Evolutionary conservation across 2,888 invertebrate genomes (phyloP), one percentile per base, ranked within the genome.

Genomic region (Drosophila mimetica): DNA sequence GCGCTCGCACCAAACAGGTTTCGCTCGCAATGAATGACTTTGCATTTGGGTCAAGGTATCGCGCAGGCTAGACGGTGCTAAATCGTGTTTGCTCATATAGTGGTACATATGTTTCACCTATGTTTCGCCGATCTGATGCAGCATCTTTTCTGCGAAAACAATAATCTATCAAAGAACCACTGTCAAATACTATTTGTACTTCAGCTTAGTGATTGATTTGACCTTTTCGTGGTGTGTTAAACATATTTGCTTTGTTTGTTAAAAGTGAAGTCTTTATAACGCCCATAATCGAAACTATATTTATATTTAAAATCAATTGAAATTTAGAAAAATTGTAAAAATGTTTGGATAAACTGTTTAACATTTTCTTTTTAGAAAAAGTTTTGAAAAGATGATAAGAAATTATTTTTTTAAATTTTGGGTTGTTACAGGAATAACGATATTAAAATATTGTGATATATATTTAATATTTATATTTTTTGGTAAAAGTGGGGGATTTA

Each of bases 1-100:
- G 22, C 42, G 13, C 22, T 42, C 42, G 75, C 54, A 46, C 36
- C 58, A 78, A 89, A 86, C 85, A 63, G 88, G 89, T 89, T 89
- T 87, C 48, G 59, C 58, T 69, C 71, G 46, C 42, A 37, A 77
- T 66, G 54, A 80, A 71, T 76, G 75, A 58, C 52, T 51, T 75
- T 70, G 47, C 79, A 75, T 85, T 79, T 86, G 83, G 88, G 86
- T 89, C 86, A 86, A 86, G 86, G 89, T 66, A 77, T 65, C 47
- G 50, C 32, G 39, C 77, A 76, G 86, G 77, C 81, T 83, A 83
- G 86, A 77, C 75, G 59, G 58, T 71, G 83, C 63, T 81, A 34
- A 63, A 64, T 71, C 50, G 34, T 52, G 63, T 44, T 48, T 61
- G 39, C 36, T 53, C 55, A 54, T 28, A 25, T 11, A 36, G 48